Evolutionary conservation across 2,888 invertebrate species (phyloP), one percentile per base, ranked within the genome.

Genomic region (Amphipyra berbera): DNA sequence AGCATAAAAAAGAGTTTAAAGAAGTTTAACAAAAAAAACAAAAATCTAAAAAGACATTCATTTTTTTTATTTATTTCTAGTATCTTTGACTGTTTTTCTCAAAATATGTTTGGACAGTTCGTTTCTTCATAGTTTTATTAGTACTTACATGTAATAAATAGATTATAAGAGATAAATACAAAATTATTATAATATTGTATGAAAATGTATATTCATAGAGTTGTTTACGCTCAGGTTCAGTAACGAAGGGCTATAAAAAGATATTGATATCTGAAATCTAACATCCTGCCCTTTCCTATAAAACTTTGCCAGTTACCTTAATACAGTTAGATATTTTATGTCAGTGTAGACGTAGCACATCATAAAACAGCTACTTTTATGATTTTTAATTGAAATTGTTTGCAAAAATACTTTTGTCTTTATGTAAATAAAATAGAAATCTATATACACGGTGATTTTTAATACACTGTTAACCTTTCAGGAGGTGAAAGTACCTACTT

Each of bases 261-360:
- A 65, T 77, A 78, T 79, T 71, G 74, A 64, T 74, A 77, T 68
- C 49, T 58, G 57, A 67, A 77, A 67, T 77, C 63, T 79, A 64
- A 56, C 61, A 73, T 68, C 54, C 52, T 64, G 44, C 42, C 52
- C 48, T 56, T 63, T 59, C 53, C 61, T 66, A 74, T 74, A 65
- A 68, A 78, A 77, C 56, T 77, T 65, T 47, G 45, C 58, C 69
- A 57, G 62, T 76, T 65, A 76, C 73, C 67, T 76, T 69, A 78
- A 61, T 74, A 75, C 68, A 75, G 68, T 73, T 75, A 68, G 58
- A 50, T 68, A 42, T 62, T 78, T 75, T 75, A 78, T 75, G 55
- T 61, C 13, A 53, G 65, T 68, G 76, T 75, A 71, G 68, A 60
- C 48, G 48, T 59, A 62, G 53, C 49, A 63, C 62, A 35, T 65